Percentiles rank a stretch among this genome's conserved stretches.
Conservation (phyloP, 1,140 invertebrate genomes). For the Heliconius himera region DNA sequence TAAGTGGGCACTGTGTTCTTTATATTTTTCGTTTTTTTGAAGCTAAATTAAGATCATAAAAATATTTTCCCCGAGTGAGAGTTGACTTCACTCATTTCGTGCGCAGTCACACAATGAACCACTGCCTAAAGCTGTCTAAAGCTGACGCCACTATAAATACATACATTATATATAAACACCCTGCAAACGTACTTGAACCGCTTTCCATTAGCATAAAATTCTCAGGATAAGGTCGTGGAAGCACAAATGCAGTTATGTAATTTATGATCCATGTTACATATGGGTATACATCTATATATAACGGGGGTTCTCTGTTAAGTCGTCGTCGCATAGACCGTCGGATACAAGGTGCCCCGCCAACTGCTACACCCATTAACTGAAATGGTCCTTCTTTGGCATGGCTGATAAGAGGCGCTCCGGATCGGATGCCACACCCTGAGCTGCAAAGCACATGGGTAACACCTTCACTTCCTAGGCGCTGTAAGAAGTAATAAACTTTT, state of each 20-base stretch:
- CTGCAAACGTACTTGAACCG: slow-evolving; percentile 51
- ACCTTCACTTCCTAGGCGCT: slow-evolving; percentile 63
- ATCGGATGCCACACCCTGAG: slow-evolving; percentile 65
- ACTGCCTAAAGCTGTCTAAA: background rate
- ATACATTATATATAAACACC: background rate
- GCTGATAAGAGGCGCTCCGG: slow-evolving; percentile 62
- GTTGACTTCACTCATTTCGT: no score
- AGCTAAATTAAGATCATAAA: no score
- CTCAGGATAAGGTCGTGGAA: slow-evolving; percentile 61
- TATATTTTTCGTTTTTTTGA: no score
- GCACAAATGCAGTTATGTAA: slow-evolving; percentile 56
- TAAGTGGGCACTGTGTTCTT: no score
- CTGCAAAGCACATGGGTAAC: slow-evolving; percentile 65
- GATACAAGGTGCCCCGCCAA: slow-evolving; percentile 54
- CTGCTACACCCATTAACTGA: slow-evolving; percentile 63
- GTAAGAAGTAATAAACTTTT: slow-evolving; percentile 15
- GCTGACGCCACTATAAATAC: background rate
- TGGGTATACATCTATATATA: slow-evolving; percentile 69
- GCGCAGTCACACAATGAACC: background rate
- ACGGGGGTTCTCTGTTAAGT: slow-evolving; percentile 60
- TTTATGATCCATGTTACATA: slow-evolving; percentile 67
- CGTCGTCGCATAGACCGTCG: slow-evolving; percentile 53
- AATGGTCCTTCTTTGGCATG: slow-evolving; percentile 59
- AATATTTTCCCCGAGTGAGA: no score
- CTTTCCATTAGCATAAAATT: slow-evolving; percentile 56